phyloP scores from a whole-genome alignment of 2,888 invertebrate genomes.

The Danaus chrysippus region DNA sequence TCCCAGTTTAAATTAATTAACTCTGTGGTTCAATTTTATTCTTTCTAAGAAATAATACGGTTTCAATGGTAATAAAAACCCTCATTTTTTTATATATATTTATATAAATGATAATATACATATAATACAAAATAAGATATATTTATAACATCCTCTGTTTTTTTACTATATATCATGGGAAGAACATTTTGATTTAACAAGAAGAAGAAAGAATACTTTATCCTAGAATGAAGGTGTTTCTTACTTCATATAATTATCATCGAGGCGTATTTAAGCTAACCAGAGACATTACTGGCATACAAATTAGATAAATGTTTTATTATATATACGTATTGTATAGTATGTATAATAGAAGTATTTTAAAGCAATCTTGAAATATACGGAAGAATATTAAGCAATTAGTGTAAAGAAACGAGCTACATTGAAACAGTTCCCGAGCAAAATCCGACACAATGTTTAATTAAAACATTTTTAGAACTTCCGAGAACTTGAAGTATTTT shows the following conservation, averaged over 20 bases:
- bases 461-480: slow-evolving; percentile 5
- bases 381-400: slow-evolving; percentile 6
- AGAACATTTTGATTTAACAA: not conserved
- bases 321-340: not conserved
- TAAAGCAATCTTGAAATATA: slow-evolving; percentile 11
- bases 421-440: slow-evolving; percentile 3
- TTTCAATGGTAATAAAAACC: not conserved
- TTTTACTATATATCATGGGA: too few species aligned
- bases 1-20: slow-evolving; percentile 34
- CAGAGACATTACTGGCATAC: too few species aligned
- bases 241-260: too few species aligned
- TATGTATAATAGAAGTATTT: not conserved
- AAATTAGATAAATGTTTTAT: too few species aligned
- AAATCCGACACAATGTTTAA: slow-evolving; percentile 6
- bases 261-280: too few species aligned
- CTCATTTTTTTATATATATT: not conserved
- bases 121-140: too few species aligned
- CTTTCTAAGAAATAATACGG: slow-evolving; percentile 18
- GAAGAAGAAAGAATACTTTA: too few species aligned
- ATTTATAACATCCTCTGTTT: too few species aligned
- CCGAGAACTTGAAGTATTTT: not conserved
- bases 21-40: slow-evolving; percentile 29
- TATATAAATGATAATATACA: not conserved
- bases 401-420: slow-evolving; percentile 5
- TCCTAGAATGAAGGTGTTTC: too few species aligned